Base-by-base conservation (phyloP, 1,140 invertebrate species). In the Rhizoglyphus robini region DNA sequence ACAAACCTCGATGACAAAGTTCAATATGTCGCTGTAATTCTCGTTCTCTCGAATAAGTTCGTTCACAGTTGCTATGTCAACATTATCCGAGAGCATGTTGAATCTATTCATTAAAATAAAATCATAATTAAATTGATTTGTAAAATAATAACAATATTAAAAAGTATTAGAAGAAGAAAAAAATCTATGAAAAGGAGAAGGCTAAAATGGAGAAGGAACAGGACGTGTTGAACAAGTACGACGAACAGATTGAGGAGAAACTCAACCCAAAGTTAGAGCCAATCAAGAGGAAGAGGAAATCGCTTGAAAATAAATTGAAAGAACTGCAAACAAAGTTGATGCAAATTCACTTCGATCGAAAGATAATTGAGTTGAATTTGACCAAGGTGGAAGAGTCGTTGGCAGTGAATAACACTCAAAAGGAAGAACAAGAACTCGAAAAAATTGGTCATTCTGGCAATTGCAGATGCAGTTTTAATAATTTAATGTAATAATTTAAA, bases 291-390 rank as follows among this genome's bases (percentile, higher is more conserved):
- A 81, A 83, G 54, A 84, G 25, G 13, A 60, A 60, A 27, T 15
- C 58, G 3, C 15, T 60, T 13, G 58, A 60, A 23, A 60, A 60
- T 34, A 30, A 32, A 20, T 1, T 90, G 2, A 83, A 86, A 25
- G 88, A 87, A 72, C 76, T 85, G 0, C 81, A 66, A 48, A 76
- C 77, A 0, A 83, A 87, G 72, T 83, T 91, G 3, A 86, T 84
- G 0, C 85, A 86, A 68, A 73, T 88, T 2, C 84, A 83, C 62
- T 88, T 92, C 2, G 87, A 83, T 3, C 83, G 90, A n/a, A 91
- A 87, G 72, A 87, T 88, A 13, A 82, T 87, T 0, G 81, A 86
- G 71, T 67, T 74, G 61, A 74, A 73, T 65, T 59, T 75, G 13
- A 68, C 67, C 31, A 76, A 76, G 66, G 32, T 66, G 0, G 78